Evolutionary conservation across 1,140 invertebrate genomes (phyloP), one percentile per base, ranked within the genome.

Genomic region (Penaeus chinensis): DNA sequence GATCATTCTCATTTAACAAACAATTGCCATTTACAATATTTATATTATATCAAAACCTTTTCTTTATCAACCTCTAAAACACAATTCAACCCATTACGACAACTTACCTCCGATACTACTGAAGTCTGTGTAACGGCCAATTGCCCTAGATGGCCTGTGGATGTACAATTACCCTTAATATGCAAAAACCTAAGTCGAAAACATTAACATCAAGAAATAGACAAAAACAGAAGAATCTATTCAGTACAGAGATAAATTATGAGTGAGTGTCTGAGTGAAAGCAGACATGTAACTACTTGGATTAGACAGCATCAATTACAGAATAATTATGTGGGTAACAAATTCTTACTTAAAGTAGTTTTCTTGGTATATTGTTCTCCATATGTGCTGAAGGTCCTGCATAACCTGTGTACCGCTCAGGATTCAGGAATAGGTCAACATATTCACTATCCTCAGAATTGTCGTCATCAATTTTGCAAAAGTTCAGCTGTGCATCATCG

Each of bases 371-470:
- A 99, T 99, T 91, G 95, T 96, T 63, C 95, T 95, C 99, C 99
- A 99, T 89, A 91, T 98, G 96, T 19, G 99, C 97, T 47, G 98
- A 98, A 63, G 94, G 93, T 16, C 99, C 99, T 91, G 95, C 96
- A 91, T 99, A 99, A 3, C 99, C 98, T 10, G 98, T 99, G 92
- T 97, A 99, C 85, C 98, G 93, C 93, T 99, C 99, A 69, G 98
- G 99, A 93, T 99, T 99, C 13, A 99, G 92, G 61, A 97, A 93
- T 69, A 99, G 93, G 93, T 99, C 98, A 3, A 99, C 98, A 94
- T 99, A 99, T 81, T 93, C 91, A 63, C 93, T 90, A 91, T 98
- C 96, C 47, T 95, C 93, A 90, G 96, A 94, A 84, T 94, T 94
- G 89, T 96, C 96, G 92, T 98, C 96, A 92, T 97, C 96, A 37